Conservation (phyloP, 2,113 vertebrate species). For the Abramis brama region DNA sequence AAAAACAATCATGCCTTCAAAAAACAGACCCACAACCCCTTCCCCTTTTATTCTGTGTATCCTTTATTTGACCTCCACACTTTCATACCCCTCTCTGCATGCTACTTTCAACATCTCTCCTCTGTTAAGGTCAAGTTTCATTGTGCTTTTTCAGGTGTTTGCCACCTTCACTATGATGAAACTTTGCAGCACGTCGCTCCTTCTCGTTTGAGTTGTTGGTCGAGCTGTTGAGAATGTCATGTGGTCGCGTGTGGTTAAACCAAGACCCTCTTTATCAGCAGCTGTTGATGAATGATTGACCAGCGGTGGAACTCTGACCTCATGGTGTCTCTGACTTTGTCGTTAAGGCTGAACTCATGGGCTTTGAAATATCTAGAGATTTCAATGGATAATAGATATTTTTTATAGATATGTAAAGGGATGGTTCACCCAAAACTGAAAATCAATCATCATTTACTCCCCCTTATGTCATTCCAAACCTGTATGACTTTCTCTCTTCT, state of each 20-base stretch:
- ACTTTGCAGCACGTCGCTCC: neutral
- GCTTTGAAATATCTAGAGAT: too few relatives aligned
- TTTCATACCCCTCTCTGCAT: constrained; percentile 6
- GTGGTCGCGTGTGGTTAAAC: neutral
- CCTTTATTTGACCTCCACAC: constrained; percentile 34
- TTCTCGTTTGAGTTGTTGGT: neutral
- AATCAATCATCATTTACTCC: neutral
- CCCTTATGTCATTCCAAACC: neutral
- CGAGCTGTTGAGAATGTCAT: neutral
- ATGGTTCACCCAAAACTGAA: neutral
- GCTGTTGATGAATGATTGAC: too few relatives aligned
- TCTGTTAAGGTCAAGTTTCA: constrained; percentile 25
- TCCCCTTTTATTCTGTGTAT: constrained; percentile 27
- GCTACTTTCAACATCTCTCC: constrained; percentile 16
- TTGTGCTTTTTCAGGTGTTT: constrained; percentile 37
- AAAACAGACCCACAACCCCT: neutral
- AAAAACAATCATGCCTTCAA: constrained; percentile 1
- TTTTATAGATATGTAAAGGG: neutral
- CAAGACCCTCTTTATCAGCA: neutral
- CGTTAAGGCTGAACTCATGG: neutral
- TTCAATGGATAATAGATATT: too few relatives aligned
- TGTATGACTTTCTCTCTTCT: neutral
- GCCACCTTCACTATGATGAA: neutral
- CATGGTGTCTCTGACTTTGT: neutral
- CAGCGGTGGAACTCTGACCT: neutral